phyloP scores from a whole-genome alignment of 2,888 invertebrate species.

The Micoletzkya japonica region DNA sequence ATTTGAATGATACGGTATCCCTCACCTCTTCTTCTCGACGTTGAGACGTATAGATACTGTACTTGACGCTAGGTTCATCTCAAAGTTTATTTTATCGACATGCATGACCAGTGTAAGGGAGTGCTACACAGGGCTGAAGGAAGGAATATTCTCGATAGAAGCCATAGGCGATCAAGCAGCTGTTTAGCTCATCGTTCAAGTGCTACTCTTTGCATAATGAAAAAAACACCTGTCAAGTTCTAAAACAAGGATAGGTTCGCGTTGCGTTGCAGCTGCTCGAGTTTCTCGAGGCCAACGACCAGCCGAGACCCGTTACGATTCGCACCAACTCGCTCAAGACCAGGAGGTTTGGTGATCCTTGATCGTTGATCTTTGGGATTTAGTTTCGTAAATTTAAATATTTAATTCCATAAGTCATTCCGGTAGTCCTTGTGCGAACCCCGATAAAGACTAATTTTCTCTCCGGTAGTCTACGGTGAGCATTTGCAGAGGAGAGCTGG shows the following conservation, averaged over 20 bases:
- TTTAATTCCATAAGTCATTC: neutral
- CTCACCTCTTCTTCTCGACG: no score
- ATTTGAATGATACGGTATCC: no score
- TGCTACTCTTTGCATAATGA: neutral
- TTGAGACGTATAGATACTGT: no score
- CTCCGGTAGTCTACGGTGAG: neutral
- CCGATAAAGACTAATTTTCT: neutral
- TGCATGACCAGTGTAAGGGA: no score
- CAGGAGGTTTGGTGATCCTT: slow-evolving; percentile 65
- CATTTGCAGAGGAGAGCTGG: slow-evolving; percentile 52
- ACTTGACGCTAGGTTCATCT: neutral
- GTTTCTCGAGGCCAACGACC: slow-evolving; percentile 93
- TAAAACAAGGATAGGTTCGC: no score
- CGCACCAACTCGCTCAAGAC: slow-evolving; percentile 89
- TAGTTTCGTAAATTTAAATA: neutral
- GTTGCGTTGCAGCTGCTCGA: slow-evolving; percentile 75
- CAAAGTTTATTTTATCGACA: neutral
- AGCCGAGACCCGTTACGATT: slow-evolving; percentile 89
- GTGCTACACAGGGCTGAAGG: no score
- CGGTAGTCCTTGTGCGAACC: neutral
- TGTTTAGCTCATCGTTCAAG: no score
- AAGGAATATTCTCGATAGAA: no score
- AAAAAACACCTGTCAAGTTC: neutral
- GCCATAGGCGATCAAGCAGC: no score
- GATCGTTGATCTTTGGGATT: neutral